Percentiles rank a stretch among this genome's conserved stretches.
phyloP scores from a whole-genome alignment of 53 echinoderm and acorn worm species.

The Echinometra lucunter region DNA sequence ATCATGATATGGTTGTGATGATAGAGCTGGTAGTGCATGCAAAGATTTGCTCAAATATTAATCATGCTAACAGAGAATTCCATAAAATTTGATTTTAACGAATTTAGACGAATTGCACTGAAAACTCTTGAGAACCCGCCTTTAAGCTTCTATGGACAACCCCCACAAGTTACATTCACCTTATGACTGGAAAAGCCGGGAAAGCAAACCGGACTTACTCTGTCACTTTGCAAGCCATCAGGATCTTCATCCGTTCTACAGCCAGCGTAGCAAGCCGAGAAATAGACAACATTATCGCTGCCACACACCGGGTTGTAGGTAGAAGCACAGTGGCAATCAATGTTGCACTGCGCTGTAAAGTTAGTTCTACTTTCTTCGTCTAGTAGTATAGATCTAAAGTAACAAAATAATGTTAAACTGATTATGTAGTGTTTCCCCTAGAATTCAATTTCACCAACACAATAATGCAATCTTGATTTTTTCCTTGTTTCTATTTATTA shows the following conservation, averaged over 20 bases:
- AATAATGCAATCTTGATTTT: no score
- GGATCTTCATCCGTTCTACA: slow-evolving; percentile 51
- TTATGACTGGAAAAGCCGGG: neutral
- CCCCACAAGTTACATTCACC: no score
- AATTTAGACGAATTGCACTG: no score
- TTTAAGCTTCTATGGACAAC: no score
- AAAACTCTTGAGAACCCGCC: no score
- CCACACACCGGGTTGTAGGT: slow-evolving; percentile 85
- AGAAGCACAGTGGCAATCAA: slow-evolving; percentile 75
- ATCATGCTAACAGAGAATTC: no score
- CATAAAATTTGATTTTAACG: no score
- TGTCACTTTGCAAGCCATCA: slow-evolving; percentile 27
- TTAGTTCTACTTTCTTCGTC: neutral
- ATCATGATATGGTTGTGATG: no score
- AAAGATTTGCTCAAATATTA: no score
- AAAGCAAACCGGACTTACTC: neutral
- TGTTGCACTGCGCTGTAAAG: slow-evolving; percentile 75
- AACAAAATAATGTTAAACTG: neutral
- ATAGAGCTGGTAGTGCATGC: no score
- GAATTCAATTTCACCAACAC: neutral
- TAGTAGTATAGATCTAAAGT: neutral
- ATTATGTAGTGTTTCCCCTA: neutral
- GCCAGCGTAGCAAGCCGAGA: slow-evolving; percentile 76
- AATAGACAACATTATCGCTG: slow-evolving; percentile 64
- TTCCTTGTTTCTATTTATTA: no score